Evolutionary conservation across 1,140 invertebrate genomes (phyloP).

Genomic region (Cephus cinctus): DNA sequence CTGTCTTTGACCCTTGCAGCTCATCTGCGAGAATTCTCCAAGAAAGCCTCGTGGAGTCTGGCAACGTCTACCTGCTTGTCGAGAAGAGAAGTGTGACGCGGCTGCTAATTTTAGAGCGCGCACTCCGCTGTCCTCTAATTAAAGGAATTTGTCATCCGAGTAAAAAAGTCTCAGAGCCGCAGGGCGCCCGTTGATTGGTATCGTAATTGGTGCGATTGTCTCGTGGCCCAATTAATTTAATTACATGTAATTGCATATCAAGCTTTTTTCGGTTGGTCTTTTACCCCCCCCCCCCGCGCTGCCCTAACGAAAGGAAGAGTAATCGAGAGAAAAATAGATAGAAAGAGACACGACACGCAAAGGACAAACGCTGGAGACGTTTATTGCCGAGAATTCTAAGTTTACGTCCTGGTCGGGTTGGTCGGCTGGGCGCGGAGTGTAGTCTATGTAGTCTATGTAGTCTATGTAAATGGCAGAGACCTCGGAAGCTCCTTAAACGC

Average conservation of each 20-base stretch:
- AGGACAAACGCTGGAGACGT: constrained; percentile 1
- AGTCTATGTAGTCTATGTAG: no score
- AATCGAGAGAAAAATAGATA: neutral
- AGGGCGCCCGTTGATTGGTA: constrained; percentile 45
- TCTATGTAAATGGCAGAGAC: constrained; percentile 35
- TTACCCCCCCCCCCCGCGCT: no score
- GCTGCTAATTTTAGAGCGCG: constrained; percentile 41
- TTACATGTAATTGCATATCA: constrained; percentile 42
- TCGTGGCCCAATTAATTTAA: constrained; percentile 50
- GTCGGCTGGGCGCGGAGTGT: constrained; percentile 25
- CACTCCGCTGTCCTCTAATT: constrained; percentile 43
- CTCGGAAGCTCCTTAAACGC: constrained; percentile 23
- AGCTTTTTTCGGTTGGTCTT: no score
- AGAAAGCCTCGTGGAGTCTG: no score
- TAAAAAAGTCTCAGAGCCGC: constrained; percentile 36
- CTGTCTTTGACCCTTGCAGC: no score
- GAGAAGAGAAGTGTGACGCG: constrained; percentile 22
- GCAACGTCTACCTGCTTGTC: no score
- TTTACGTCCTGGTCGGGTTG: constrained; percentile 30
- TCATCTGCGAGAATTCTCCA: no score
- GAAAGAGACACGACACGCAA: neutral
- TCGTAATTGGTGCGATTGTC: constrained; percentile 51
- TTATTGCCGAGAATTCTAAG: constrained; percentile 27
- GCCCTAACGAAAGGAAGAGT: no score
- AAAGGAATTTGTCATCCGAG: constrained; percentile 49